These are phyloP conservation scores for Cylindroiulus punctatus DNA, from an alignment of 2,888 invertebrate species.

Conservation along the genomic window DNA sequence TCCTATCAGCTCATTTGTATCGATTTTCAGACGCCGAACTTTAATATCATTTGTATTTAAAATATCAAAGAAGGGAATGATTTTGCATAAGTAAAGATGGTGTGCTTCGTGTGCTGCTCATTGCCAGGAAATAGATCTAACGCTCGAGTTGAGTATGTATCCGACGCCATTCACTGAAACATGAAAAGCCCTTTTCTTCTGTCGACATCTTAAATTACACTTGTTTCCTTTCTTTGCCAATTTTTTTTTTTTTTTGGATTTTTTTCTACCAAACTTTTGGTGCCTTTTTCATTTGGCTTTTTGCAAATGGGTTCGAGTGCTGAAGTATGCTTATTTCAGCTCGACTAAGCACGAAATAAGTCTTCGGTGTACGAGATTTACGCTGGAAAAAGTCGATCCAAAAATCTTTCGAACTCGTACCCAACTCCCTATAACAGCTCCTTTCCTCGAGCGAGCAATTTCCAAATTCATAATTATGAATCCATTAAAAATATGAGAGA, in stretches of 20 bases:
- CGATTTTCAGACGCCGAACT: constrained; percentile 3
- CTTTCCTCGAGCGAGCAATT: neutral
- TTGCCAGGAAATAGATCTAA: constrained; percentile 45
- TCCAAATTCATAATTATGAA: constrained; percentile 2
- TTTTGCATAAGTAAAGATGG: constrained; percentile 37
- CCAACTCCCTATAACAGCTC: neutral
- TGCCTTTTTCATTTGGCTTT: neutral
- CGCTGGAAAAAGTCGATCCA: neutral
- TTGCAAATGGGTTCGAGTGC: constrained; percentile 12
- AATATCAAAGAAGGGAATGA: neutral
- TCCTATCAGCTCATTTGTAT: constrained; percentile 21
- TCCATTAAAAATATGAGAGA: neutral
- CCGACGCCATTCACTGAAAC: constrained; percentile 4
- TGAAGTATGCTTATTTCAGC: constrained; percentile 35
- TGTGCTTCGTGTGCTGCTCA: constrained; percentile 6
- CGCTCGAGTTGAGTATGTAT: constrained; percentile 12
- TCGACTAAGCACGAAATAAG: constrained; percentile 27
- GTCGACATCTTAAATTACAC: constrained; percentile 40
- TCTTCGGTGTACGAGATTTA: neutral
- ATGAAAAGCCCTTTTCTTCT: constrained; percentile 21
- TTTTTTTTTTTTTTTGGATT: neutral
- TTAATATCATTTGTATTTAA: constrained; percentile 24
- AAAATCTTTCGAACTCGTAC: neutral
- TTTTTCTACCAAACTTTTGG: neutral
- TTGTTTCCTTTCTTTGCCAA: constrained; percentile 22